Evolutionary conservation across 2,888 invertebrate species (phyloP).

Genomic region (Antheraea assamensis): DNA sequence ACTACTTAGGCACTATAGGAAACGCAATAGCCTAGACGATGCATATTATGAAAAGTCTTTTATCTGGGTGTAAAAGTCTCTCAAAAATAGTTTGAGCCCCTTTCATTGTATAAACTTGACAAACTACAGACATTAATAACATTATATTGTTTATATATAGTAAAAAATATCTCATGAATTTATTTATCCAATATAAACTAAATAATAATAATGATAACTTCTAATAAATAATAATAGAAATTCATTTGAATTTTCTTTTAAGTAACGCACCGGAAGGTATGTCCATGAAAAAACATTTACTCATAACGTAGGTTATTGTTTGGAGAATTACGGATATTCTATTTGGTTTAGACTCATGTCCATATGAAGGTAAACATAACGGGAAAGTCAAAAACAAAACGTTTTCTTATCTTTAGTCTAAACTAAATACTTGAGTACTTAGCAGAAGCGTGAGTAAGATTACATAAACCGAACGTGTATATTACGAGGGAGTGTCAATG

Average conservation of each 20-base stretch:
- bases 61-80: too few relatives aligned
- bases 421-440: slow-evolving; percentile 62
- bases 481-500: slow-evolving; percentile 55
- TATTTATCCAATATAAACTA: background rate
- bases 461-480: slow-evolving; percentile 40
- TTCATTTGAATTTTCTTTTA: background rate
- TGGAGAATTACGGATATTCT: slow-evolving; percentile 21
- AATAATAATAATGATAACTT: background rate
- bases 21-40: too few relatives aligned
- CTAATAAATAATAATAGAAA: background rate
- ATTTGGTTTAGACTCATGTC: slow-evolving; percentile 14
- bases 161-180: background rate
- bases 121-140: too few relatives aligned
- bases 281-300: slow-evolving; percentile 17
- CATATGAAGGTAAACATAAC: slow-evolving; percentile 49
- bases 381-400: slow-evolving; percentile 54
- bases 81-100: too few relatives aligned
- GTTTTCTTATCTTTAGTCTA: slow-evolving; percentile 59
- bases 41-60: too few relatives aligned
- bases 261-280: slow-evolving; percentile 6
- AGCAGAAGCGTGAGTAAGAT: slow-evolving; percentile 66
- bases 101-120: too few relatives aligned
- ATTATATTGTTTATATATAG: too few relatives aligned
- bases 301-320: slow-evolving; percentile 18
- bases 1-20: too few relatives aligned